phyloP scores from a whole-genome alignment of 1,140 invertebrate genomes.

The Eulimnadia texana region DNA sequence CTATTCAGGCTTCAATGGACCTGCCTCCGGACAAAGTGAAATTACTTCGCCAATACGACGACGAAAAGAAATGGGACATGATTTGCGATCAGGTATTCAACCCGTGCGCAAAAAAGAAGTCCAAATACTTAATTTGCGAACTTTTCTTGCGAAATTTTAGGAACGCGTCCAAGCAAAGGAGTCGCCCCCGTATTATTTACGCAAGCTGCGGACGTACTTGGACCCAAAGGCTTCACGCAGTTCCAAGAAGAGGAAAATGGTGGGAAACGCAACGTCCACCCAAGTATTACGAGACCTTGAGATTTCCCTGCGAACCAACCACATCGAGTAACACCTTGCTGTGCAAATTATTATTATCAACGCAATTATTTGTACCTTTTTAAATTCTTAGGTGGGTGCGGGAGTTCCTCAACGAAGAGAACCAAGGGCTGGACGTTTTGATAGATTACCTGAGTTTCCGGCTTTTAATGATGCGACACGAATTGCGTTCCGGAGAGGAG shows the following conservation, averaged over 20 bases:
- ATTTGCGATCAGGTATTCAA: conserved; percentile 86
- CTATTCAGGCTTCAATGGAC: conserved; percentile 89
- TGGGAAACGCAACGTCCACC: conserved; percentile 92
- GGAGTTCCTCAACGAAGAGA: conserved; percentile 90
- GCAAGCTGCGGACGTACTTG: conserved; percentile 82
- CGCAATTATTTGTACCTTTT: conserved; percentile 18
- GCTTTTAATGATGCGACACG: conserved; percentile 65
- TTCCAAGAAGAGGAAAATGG: conserved; percentile 92
- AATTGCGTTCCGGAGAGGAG: conserved; percentile 14
- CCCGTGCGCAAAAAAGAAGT: conserved; percentile 1
- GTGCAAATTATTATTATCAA: not conserved
- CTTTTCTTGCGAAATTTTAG: conserved; percentile 31
- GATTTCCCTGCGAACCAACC: conserved; percentile 95
- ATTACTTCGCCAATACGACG: conserved; percentile 87
- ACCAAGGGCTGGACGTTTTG: conserved; percentile 87
- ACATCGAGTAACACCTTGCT: conserved; percentile 72
- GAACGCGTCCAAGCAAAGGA: conserved; percentile 94
- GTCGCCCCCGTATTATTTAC: conserved; percentile 85
- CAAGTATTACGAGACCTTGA: conserved; percentile 94
- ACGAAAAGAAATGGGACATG: conserved; percentile 98
- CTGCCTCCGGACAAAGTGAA: conserved; percentile 97
- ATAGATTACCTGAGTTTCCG: conserved; percentile 94
- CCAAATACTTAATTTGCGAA: not conserved
- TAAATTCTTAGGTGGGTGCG: conserved; percentile 75
- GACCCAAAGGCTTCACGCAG: conserved; percentile 90